Conservation (phyloP, 2,888 invertebrate species). For the Scrobipalpa atriplicella region DNA sequence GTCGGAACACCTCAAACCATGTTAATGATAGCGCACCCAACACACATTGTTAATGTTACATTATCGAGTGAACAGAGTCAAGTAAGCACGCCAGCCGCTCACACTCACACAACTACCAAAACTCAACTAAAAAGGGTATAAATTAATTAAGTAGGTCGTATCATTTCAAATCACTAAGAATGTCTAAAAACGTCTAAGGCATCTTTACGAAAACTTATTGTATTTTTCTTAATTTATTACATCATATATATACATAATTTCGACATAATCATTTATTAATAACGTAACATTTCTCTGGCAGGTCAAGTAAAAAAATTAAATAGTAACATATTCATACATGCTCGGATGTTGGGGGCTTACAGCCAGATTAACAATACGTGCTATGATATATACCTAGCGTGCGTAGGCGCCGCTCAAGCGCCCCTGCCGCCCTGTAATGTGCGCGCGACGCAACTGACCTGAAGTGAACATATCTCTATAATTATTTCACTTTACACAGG, state of each 20-base stretch:
- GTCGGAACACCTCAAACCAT: conserved; percentile 70
- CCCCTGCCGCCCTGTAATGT: not conserved
- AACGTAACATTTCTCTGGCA: conserved; percentile 74
- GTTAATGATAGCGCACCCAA: conserved; percentile 72
- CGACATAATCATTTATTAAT: conserved; percentile 74
- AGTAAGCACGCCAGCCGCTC: conserved; percentile 40
- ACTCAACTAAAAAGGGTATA: conserved; percentile 50
- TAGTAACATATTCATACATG: conserved; percentile 56
- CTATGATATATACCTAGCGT: conserved; percentile 52
- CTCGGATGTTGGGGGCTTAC: conserved; percentile 50
- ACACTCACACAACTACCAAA: conserved; percentile 41
- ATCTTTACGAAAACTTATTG: conserved; percentile 79
- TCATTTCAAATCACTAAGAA: conserved; percentile 54
- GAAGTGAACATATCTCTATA: no score
- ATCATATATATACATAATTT: conserved; percentile 82
- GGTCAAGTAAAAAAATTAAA: conserved; percentile 64
- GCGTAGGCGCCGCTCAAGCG: conserved; percentile 45
- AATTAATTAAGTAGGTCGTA: conserved; percentile 51
- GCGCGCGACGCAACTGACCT: not conserved
- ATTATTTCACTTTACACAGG: no score
- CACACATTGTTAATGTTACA: conserved; percentile 64
- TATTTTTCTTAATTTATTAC: conserved; percentile 80
- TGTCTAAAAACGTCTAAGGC: conserved; percentile 77
- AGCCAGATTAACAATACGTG: conserved; percentile 63
- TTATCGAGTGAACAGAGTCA: conserved; percentile 28